phyloP scores from a whole-genome alignment of 92 coral and sea anemone species.

The Paragorgia papillata region DNA sequence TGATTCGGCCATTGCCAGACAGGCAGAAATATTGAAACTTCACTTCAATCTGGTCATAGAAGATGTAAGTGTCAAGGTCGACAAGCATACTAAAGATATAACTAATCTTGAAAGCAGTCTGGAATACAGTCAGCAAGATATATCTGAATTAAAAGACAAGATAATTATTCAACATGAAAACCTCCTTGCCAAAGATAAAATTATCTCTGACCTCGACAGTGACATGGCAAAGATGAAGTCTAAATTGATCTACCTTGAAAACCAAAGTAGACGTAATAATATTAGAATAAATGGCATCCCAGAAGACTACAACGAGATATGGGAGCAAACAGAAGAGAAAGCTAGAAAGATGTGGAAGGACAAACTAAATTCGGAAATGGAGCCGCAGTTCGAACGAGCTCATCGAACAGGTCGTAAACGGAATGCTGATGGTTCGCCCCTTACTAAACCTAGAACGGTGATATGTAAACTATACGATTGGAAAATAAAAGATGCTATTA shows the following conservation, averaged over 20 bases:
- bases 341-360: constrained; percentile 12
- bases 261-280: constrained; percentile 14
- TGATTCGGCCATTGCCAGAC: too few species aligned
- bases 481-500: constrained; percentile 40
- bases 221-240: constrained; percentile 19
- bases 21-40: too few species aligned
- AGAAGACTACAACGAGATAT: constrained; percentile 35
- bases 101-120: constrained; percentile 8
- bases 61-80: neutral
- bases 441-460: constrained; percentile 37
- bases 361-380: constrained; percentile 6
- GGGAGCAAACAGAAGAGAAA: constrained; percentile 42
- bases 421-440: constrained; percentile 26
- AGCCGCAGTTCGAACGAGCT: constrained; percentile 31
- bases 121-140: constrained; percentile 36
- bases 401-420: constrained; percentile 24
- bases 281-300: constrained; percentile 38
- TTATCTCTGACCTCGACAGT: constrained; percentile 20
- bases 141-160: constrained; percentile 20
- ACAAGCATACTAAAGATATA: constrained; percentile 8
- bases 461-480: constrained; percentile 54
- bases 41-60: too few species aligned
- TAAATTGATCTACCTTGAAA: constrained; percentile 17
- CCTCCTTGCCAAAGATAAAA: constrained; percentile 9
- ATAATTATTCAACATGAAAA: constrained; percentile 17